Percentiles rank a stretch among this genome's conserved stretches.
Conservation (phyloP, 2,888 invertebrate species). For the Mesorhabditis belari region DNA sequence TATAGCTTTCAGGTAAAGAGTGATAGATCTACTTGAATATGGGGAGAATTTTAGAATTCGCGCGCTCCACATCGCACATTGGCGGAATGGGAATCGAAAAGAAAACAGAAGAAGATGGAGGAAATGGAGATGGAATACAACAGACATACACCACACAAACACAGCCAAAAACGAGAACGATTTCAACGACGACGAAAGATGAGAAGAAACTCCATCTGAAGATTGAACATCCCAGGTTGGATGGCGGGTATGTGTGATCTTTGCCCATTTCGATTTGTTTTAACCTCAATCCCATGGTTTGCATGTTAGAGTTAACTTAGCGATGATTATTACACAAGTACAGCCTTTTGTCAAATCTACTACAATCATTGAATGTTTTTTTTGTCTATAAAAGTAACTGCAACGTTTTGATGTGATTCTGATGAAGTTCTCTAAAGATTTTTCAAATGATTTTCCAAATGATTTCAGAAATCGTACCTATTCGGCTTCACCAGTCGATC, state of each 20-base stretch:
- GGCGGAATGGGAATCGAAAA: constrained; percentile 42
- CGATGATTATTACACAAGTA: neutral
- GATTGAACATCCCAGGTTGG: constrained; percentile 15
- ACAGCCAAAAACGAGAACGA: constrained; percentile 6
- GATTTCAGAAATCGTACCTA: neutral
- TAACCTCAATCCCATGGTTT: neutral
- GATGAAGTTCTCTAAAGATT: too few species aligned
- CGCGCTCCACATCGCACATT: constrained; percentile 48
- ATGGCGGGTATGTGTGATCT: neutral
- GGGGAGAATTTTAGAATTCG: constrained; percentile 28
- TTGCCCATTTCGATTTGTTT: too few species aligned
- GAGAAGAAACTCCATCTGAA: constrained; percentile 31
- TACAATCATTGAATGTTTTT: neutral
- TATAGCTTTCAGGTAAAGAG: neutral
- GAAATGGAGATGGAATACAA: neutral
- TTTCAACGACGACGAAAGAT: constrained; percentile 8
- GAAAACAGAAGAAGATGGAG: constrained; percentile 4
- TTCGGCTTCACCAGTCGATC: neutral
- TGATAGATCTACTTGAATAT: neutral
- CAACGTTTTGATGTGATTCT: too few species aligned
- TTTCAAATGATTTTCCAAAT: too few species aligned
- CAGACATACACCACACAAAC: constrained; percentile 11
- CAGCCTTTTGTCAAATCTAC: neutral
- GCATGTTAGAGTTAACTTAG: neutral
- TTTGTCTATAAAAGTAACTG: too few species aligned